Percentiles rank a stretch among this genome's conserved stretches.
Conservation (phyloP, 2,888 invertebrate genomes). For the Trachelus stipa region DNA sequence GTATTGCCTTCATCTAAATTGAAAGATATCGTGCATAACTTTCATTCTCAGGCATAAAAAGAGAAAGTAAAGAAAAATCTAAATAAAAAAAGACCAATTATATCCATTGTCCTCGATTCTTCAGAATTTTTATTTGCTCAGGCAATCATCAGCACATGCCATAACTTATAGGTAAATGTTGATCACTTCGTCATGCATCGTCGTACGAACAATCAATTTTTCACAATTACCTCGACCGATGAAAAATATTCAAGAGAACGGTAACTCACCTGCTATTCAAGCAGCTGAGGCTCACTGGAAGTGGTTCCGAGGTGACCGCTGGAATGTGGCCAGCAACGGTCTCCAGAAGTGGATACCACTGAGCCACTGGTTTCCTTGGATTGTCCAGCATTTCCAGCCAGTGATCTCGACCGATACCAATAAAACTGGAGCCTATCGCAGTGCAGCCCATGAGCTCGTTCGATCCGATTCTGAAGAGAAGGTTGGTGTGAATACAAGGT, state of each 20-base stretch:
- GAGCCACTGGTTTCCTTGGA: constrained; percentile 84
- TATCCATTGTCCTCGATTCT: not conserved
- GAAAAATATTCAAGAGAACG: not conserved
- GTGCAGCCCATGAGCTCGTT: constrained; percentile 90
- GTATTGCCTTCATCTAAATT: constrained; percentile 53
- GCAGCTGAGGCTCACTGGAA: constrained; percentile 75
- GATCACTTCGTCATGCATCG: not conserved
- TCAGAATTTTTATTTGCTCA: not conserved
- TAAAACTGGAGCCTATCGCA: constrained; percentile 81
- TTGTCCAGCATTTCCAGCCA: constrained; percentile 89
- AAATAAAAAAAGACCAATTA: no score
- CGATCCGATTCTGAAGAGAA: constrained; percentile 78
- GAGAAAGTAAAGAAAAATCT: not conserved
- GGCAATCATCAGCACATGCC: not conserved
- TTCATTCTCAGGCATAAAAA: not conserved
- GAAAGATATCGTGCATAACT: constrained; percentile 16
- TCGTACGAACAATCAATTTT: not conserved
- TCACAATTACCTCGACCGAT: not conserved
- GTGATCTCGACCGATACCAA: constrained; percentile 83
- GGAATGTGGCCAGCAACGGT: constrained; percentile 75
- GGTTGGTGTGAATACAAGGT: not conserved
- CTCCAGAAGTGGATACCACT: constrained; percentile 85
- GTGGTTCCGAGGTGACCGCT: constrained; percentile 69
- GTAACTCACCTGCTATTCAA: constrained; percentile 75
- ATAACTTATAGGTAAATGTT: not conserved